Base-by-base conservation (phyloP, 30 jellyfish, hydroid and myxozoan species). In the Cassiopea andromeda region DNA sequence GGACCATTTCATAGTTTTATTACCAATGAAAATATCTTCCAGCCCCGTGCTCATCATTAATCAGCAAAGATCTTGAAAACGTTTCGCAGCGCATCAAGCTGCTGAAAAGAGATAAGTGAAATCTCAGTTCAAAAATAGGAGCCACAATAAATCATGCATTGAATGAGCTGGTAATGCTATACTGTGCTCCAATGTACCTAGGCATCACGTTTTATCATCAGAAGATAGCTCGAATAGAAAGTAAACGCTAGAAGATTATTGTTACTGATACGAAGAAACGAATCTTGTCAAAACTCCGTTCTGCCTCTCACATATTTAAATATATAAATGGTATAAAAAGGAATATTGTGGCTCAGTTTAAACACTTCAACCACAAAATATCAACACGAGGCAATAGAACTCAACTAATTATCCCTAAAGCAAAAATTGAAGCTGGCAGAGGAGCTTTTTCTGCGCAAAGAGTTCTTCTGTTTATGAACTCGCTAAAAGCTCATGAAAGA, bases 391-490 rank as follows among this genome's bases (percentile, higher is more conserved):
- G 83, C 58, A 74, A 74, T 44, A 4, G 83, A 8, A 9, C 83
- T 48, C 15, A 48, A 68, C 58, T 12, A 74, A 48, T 74, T 74
- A 16, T 74, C 46, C 69, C 16, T 44, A 74, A 71, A 48, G 27
- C 49, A 46, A 74, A 74, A 15, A 74, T 74, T 44, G 83, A 74
- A 74, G 83, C 83, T 44, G 83, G 83, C 10, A 74, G 67, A 74
- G 17, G 83, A 74, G 66, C 83, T 74, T 74, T 74, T 8, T 74
- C 69, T 44, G 58, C 19, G 66, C 83, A n/a, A 74, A 68, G 83
- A 74, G 60, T 7, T 74, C 60, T 74, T 16, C 67, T 74, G 10
- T 74, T 74, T 16, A 48, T 74, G 83, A 74, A 44, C 83, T 74
- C 27, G 69, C 83, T 12, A 74, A 74, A 74, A 15, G 49, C 83